These are phyloP conservation scores for Bergia sp. DNA, from an alignment of 92 coral and sea anemone genomes.

Conservation along the genomic window DNA sequence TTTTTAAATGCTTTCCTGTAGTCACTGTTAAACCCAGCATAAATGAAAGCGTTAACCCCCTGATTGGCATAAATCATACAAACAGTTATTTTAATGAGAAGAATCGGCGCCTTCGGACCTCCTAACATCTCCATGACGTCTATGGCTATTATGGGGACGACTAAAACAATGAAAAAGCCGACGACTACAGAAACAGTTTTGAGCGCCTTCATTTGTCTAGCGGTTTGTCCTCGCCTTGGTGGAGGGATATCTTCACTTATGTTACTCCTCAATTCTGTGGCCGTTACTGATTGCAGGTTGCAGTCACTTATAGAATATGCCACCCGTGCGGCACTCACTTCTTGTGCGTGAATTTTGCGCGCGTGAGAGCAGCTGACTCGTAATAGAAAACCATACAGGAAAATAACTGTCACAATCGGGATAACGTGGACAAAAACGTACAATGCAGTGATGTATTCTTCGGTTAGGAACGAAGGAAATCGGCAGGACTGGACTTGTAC, in stretches of 20 bases:
- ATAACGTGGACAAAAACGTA: conserved; percentile 64
- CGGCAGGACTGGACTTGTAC: conserved; percentile 52
- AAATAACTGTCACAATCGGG: conserved; percentile 59
- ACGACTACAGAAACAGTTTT: conserved; percentile 73
- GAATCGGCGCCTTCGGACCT: conserved; percentile 56
- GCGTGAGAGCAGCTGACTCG: conserved; percentile 70
- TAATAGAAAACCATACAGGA: conserved; percentile 69
- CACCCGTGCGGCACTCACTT: conserved; percentile 45
- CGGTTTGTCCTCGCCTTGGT: conserved; percentile 26
- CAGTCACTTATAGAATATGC: not conserved
- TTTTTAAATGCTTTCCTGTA: conserved; percentile 70
- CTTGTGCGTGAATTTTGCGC: conserved; percentile 65
- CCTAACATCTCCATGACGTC: conserved; percentile 69
- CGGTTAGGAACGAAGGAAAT: conserved; percentile 60
- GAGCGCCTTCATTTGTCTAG: conserved; percentile 59
- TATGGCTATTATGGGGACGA: conserved; percentile 67
- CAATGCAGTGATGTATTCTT: conserved; percentile 57
- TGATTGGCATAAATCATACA: conserved; percentile 85
- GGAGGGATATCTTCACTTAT: not conserved
- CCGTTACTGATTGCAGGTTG: not conserved
- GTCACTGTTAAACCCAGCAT: conserved; percentile 78
- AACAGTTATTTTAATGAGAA: conserved; percentile 53
- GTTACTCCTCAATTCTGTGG: conserved; percentile 3
- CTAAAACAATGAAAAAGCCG: conserved; percentile 71
- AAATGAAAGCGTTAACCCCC: conserved; percentile 75